Percentiles rank a stretch among this genome's conserved stretches.
Evolutionary conservation across 1,140 invertebrate species (phyloP).

Genomic region (Caenorhabditis remanei): DNA sequence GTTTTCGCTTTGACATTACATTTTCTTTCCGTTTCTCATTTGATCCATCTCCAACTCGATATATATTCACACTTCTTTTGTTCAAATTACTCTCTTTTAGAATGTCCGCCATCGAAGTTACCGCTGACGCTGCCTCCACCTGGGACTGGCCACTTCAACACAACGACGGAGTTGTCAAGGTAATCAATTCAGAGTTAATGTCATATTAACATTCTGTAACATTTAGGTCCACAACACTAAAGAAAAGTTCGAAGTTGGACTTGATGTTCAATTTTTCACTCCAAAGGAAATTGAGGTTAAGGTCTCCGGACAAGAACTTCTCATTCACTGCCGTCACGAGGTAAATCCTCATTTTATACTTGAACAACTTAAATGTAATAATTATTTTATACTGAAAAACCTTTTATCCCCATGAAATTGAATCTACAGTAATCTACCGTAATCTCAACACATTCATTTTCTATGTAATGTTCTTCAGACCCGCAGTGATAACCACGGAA

Average conservation of each 20-base stretch:
- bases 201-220: no score
- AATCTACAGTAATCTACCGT: no score
- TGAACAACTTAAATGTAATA: no score
- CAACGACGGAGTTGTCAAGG: constrained; percentile 68
- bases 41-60: neutral
- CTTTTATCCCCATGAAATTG: no score
- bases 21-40: constrained; percentile 30
- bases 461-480: neutral
- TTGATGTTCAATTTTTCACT: constrained; percentile 68
- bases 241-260: constrained; percentile 69
- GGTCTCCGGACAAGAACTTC: constrained; percentile 71
- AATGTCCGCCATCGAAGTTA: constrained; percentile 64
- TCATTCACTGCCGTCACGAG: constrained; percentile 76
- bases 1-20: constrained; percentile 44
- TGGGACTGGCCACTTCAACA: constrained; percentile 68
- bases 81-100: neutral
- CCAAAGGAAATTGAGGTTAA: constrained; percentile 71
- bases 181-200: neutral
- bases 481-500: constrained; percentile 74
- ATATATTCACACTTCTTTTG: constrained; percentile 12
- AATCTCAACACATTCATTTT: neutral
- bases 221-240: constrained; percentile 67
- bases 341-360: neutral
- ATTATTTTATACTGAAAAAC: no score
- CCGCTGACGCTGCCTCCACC: constrained; percentile 61